Evolutionary conservation across 2,113 vertebrate genomes (phyloP), one percentile per base, ranked within the genome.

Genomic region (Hoplias malabaricus): DNA sequence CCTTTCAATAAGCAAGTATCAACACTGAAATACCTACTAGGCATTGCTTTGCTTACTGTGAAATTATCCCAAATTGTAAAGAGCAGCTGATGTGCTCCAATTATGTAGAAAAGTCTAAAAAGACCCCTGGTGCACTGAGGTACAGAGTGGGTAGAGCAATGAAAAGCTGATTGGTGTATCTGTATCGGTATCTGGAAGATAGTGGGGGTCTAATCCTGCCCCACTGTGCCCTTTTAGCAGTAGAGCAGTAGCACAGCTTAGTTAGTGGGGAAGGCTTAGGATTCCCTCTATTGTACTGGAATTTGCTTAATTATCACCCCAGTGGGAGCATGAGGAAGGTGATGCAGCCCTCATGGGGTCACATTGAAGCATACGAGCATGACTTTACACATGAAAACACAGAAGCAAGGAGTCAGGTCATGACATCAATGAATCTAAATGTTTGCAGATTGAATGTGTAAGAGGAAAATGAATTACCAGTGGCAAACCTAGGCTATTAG

Each of bases 261-360:
- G 86, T 86, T n/a, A n/a, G 68, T 91, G 91, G 92, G 92, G 91
- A 92, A 93, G 94, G 92, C 92, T 92, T 82, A 81, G 92, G 88
- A 90, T 89, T 88, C 84, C 87, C 85, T 90, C 81, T 90, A 95
- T 97, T 97, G 94, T 96, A 87, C 94, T 87, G 92, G 86, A 95
- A 95, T 95, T 94, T 93, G 95, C 95, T 96, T 95, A 96, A 97
- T 97, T 96, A 95, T 94, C 93, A 88, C 80, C 93, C 84, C 91
- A 83, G 92, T 89, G 83, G 93, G 94, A 89, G 79, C 83, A 85
- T 79, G 80, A 78, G 19, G 53, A 14, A 70, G 81, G 84, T 82
- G 77, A 76, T 73, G 69, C 78, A 42, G 59, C 6, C 34, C 66
- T 88, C 78, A 85, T 54, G 73, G 56, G 86, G 84, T 75, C 54